Conservation (phyloP, 2,113 vertebrate species). For the Noctilio leporinus region DNA sequence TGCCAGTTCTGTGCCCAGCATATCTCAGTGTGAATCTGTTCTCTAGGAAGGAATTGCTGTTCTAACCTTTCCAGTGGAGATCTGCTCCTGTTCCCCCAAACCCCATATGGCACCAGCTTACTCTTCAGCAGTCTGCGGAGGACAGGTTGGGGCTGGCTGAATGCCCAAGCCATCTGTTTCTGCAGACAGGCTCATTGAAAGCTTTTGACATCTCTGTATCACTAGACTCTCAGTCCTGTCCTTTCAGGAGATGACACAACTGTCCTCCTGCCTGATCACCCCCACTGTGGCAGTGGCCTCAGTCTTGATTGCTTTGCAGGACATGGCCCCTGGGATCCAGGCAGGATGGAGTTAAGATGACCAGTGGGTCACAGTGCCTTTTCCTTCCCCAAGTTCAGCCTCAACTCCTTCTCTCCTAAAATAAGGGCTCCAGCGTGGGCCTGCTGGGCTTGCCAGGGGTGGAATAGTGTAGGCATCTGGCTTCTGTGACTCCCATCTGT, state of each 20-base stretch:
- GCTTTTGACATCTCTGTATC: not conserved
- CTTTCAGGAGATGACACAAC: not conserved
- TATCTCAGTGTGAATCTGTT: not conserved
- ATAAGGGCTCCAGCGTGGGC: not conserved
- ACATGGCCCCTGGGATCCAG: not conserved
- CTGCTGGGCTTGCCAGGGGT: slow-evolving; percentile 46
- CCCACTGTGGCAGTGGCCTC: not conserved
- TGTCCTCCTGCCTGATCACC: not conserved
- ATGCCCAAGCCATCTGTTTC: slow-evolving; percentile 37
- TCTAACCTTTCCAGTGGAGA: not conserved
- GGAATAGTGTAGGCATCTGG: slow-evolving; percentile 29
- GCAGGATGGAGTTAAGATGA: not conserved
- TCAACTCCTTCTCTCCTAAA: not conserved
- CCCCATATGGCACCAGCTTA: not conserved
- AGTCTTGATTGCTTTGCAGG: not conserved
- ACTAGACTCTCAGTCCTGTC: not conserved
- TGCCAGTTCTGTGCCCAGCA: not conserved
- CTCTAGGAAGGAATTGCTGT: not conserved
- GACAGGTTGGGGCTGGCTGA: not conserved
- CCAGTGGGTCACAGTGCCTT: not conserved
- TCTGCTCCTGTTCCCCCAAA: not conserved
- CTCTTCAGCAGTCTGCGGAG: not conserved
- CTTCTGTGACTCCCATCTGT: slow-evolving; percentile 59
- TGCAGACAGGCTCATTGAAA: slow-evolving; percentile 4
- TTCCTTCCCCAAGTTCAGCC: not conserved